Base-by-base conservation (phyloP, 2,113 vertebrate species). In the Romanogobio albipinnatus region DNA sequence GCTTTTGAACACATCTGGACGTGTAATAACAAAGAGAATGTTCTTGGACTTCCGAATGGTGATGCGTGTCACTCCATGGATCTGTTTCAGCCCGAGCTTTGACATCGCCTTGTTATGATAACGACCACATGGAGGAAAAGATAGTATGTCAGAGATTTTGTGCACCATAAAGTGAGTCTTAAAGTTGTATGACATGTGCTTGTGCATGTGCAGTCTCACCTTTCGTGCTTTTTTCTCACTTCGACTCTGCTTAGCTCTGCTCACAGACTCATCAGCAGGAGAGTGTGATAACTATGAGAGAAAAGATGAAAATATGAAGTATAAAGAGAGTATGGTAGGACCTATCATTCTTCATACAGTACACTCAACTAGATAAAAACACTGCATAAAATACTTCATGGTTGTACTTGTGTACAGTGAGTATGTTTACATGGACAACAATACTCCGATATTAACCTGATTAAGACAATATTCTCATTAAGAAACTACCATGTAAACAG, bases 21-120 rank as follows among this genome's bases (percentile, higher is more conserved):
- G 97, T 89, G 95, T 96, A 86, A 99, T 99, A 88, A 99, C 98
- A 43, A 99, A 99, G 61, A 99, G 93, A 92, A 99, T 99, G 91
- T 98, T 99, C 93, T 98, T 99, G 90, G 98, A 99, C 85, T 99
- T 99, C 90, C 97, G 96, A 87, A 99, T 99, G 66, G 98, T 99
- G 92, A 99, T 98, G 89, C 98, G 95, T 56, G 97, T 98, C 89
- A 99, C 97, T 0, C 97, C 98, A 0, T 97, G 97, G 84, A 99
- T 96, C 82, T 97, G 97, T 84, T 97, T 93, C 80, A 99, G 87
- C 43, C 98, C 98, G 81, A 99, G 96, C 91, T 99, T 99, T 77
- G 97, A 98, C 98, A 99, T 99, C 9, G 98, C 98, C 98, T 99
- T 61, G 22, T 53, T 22, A 26, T 47, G 24, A 81, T 3, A 76